These are phyloP conservation scores for Micronycteris hirsuta DNA, from an alignment of 2,113 vertebrate species.

Conservation along the genomic window DNA sequence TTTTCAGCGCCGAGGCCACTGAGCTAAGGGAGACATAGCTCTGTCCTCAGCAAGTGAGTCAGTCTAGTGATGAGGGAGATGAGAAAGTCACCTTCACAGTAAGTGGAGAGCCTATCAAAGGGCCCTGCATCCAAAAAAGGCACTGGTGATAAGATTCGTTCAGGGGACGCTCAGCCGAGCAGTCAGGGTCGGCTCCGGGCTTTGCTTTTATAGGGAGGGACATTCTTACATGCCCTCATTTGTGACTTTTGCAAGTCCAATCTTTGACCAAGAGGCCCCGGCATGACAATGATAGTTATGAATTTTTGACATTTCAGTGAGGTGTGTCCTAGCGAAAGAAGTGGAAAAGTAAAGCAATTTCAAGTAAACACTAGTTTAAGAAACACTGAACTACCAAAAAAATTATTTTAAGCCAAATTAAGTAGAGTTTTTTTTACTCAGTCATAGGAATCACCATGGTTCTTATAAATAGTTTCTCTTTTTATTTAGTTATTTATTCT, in stretches of 20 bases:
- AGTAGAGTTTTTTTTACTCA: neutral
- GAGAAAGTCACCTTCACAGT: neutral
- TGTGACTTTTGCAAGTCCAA: neutral
- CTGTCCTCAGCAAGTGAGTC: neutral
- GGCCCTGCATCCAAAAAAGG: neutral
- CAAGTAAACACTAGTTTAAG: neutral
- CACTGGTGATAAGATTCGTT: neutral
- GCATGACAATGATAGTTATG: neutral
- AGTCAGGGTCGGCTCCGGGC: neutral
- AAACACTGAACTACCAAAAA: neutral
- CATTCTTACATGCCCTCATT: neutral
- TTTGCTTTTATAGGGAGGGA: neutral
- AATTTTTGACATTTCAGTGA: neutral
- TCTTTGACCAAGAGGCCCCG: neutral
- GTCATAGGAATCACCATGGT: neutral
- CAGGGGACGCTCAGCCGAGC: neutral
- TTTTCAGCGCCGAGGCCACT: neutral
- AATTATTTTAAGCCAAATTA: neutral
- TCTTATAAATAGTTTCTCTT: neutral
- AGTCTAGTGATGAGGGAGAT: neutral
- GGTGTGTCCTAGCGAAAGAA: neutral
- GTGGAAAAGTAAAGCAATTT: neutral
- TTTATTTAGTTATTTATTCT: neutral
- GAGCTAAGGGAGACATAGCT: neutral
- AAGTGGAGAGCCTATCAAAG: neutral